Evolutionary conservation across 2,113 vertebrate species (phyloP).

Genomic region (Melanerpes aurifrons): DNA sequence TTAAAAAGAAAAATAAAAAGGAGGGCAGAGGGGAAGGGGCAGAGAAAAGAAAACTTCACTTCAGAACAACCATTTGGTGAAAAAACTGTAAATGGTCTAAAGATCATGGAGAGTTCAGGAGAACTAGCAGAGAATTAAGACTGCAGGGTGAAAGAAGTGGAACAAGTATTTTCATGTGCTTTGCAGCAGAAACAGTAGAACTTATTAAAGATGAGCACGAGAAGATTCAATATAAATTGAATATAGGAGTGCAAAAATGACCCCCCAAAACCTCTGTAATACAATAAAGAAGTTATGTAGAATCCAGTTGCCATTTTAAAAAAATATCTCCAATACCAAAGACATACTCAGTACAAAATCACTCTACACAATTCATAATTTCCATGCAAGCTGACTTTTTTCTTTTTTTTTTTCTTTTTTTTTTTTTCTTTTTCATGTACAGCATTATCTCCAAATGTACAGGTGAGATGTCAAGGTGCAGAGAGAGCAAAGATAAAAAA

Average conservation of each 20-base stretch:
- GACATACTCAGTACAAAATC: background rate
- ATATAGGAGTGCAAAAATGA: background rate
- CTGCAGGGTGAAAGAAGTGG: background rate
- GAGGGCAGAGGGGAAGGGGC: rapidly evolving
- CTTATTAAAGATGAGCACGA: background rate
- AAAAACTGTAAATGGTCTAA: background rate
- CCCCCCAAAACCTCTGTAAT: background rate
- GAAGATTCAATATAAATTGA: background rate
- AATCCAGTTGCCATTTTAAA: background rate
- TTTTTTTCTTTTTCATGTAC: background rate
- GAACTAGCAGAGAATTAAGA: background rate
- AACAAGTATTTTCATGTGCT: background rate
- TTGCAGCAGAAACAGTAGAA: background rate
- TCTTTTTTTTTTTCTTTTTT: background rate
- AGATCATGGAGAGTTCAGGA: background rate
- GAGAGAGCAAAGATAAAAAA: background rate
- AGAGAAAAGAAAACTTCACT: background rate
- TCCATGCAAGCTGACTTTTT: background rate
- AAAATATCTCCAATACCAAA: background rate
- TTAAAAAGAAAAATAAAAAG: background rate
- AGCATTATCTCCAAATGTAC: background rate
- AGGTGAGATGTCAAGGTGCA: background rate
- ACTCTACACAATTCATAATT: background rate
- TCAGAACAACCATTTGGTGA: background rate
- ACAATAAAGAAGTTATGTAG: background rate